Base-by-base conservation (phyloP, 2,888 invertebrate genomes). In the Polyommatus iphigenia region DNA sequence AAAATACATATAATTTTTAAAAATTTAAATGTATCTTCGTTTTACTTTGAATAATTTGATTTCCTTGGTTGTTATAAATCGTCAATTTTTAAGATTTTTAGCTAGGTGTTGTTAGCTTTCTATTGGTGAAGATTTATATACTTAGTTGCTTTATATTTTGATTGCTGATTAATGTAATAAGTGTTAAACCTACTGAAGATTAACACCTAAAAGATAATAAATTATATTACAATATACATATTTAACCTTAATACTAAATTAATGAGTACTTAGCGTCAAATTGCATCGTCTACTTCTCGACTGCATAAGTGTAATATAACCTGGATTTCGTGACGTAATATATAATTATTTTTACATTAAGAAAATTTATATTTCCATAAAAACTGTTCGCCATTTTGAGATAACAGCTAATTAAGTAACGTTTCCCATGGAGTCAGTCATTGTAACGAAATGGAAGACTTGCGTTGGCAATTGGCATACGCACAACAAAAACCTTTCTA, bases 381-480 rank as follows among this genome's bases (percentile, higher is more conserved):
- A 72, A 15, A 75, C 29, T 50, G 50, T 73, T 54, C 54, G 54
- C 75, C 50, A 46, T 75, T 75, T 75, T 24, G 3, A 75, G 46
- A 75, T 75, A 75, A 54, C 18, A 18, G 15, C 75, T 75, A 54
- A 54, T 75, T 29, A 75, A 50, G 75, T 50, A 76, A 76, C n/a
- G 78, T 86, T 89, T 90, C 89, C 87, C 89, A 89, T 86, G 87
- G 83, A 82, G 83, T 80, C 80, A 79, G 78, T 78, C 79, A 80
- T 79, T 80, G 80, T 81, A 80, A 80, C 79, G 80, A 91, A 91
- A 92, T 92, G 92, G 91, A 89, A 89, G 89, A 90, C 86, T 87
- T 87, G 85, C 89, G 90, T 92, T 85, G 81, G 79, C 78, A 76
- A 77, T 81, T 76, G 76, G 77, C 79, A 81, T 76, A 80, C 57